Evolutionary conservation across 1,140 invertebrate genomes (phyloP).

Genomic region (Drosophila orena): DNA sequence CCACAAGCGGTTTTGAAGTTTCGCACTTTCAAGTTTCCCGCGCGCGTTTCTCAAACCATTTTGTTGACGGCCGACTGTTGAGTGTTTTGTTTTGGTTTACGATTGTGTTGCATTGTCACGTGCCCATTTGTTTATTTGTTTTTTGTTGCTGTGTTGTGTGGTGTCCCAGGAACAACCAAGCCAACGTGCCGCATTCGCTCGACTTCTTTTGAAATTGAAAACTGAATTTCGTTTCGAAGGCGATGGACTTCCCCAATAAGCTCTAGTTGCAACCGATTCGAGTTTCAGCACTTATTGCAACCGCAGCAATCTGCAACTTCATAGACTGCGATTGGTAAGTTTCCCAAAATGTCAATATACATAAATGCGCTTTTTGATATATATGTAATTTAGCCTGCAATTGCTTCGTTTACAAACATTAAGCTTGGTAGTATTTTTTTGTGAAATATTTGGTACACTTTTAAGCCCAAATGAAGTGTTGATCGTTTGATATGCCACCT

Average conservation of each 20-base stretch:
- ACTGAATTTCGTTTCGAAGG: background rate
- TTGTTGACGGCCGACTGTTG: conserved; percentile 4
- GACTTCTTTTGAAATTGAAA: background rate
- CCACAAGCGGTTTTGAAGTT: background rate
- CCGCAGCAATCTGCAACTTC: background rate
- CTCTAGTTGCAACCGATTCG: no score
- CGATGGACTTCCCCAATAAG: background rate
- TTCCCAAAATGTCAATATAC: no score
- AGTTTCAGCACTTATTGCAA: background rate
- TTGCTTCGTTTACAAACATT: no score
- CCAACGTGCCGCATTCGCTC: background rate
- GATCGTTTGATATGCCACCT: no score
- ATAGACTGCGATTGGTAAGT: no score
- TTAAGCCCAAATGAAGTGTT: no score
- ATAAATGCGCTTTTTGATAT: no score
- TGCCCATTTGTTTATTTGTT: conserved; percentile 35
- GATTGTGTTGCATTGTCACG: conserved; percentile 17
- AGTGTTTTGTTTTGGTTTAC: conserved; percentile 42
- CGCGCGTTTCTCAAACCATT: background rate
- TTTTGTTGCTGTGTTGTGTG: conserved; percentile 34
- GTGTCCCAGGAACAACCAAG: background rate
- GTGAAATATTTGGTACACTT: no score
- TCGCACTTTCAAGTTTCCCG: conserved; percentile 3
- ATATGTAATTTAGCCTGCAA: no score
- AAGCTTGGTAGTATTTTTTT: no score